Conservation (phyloP, 2,113 vertebrate genomes). For the Agelaius tricolor region DNA sequence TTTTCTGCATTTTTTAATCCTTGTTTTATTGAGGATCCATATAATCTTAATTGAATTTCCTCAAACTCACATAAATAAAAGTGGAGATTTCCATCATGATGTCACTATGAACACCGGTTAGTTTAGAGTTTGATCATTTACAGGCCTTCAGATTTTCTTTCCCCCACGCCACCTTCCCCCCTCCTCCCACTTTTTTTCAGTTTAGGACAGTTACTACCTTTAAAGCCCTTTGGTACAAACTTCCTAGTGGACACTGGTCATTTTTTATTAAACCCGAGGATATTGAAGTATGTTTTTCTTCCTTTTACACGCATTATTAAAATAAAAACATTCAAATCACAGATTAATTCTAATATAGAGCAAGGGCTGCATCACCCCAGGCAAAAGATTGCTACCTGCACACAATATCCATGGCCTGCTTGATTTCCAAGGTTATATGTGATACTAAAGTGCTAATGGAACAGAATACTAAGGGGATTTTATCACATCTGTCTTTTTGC, state of each 20-base stretch:
- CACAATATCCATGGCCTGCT: neutral
- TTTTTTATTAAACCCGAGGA: neutral
- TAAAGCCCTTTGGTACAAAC: neutral
- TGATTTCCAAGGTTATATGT: neutral
- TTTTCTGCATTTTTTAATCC: neutral
- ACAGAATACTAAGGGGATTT: neutral
- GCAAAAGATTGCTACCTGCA: neutral
- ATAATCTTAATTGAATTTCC: neutral
- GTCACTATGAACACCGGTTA: neutral
- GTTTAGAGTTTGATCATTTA: neutral
- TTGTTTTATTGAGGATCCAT: neutral
- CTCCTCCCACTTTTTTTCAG: neutral
- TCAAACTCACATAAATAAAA: neutral
- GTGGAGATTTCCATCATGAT: neutral
- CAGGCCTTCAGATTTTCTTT: neutral
- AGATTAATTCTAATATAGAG: conserved; percentile 4
- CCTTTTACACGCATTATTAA: neutral
- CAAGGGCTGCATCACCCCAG: neutral
- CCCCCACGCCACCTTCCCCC: too few relatives aligned
- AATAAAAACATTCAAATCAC: neutral
- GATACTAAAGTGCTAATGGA: neutral
- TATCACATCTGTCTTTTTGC: neutral
- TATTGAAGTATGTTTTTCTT: neutral
- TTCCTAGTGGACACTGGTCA: neutral
- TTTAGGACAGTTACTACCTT: neutral